Evolutionary conservation across 92 coral and sea anemone genomes (phyloP).

Genomic region (Epizoanthus stellaris): DNA sequence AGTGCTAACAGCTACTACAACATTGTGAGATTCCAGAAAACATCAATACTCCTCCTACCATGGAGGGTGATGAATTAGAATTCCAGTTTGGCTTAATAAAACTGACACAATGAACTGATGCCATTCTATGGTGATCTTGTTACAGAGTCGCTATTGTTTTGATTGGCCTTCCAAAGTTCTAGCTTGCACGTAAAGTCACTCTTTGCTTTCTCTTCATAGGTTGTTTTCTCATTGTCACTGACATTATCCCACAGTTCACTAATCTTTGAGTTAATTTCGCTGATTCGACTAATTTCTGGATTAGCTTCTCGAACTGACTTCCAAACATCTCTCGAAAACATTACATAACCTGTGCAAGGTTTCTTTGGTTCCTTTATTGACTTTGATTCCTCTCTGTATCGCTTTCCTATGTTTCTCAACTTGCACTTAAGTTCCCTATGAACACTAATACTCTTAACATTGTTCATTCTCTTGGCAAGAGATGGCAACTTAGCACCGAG

Average conservation of each 20-base stretch:
- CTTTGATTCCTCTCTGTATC: background rate
- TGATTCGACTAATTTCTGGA: background rate
- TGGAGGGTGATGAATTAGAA: too few species aligned
- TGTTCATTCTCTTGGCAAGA: slow-evolving; percentile 14
- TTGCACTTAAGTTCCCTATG: background rate
- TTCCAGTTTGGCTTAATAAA: too few species aligned
- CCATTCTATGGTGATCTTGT: slow-evolving; percentile 13
- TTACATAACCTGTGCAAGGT: slow-evolving; percentile 23
- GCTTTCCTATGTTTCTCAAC: background rate
- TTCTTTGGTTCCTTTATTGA: slow-evolving; percentile 7
- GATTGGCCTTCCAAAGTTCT: slow-evolving; percentile 25
- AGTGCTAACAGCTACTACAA: too few species aligned
- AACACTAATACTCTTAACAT: background rate
- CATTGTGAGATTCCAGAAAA: too few species aligned
- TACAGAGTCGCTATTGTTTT: background rate
- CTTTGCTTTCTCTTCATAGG: background rate
- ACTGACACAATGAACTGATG: too few species aligned
- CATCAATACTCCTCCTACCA: too few species aligned
- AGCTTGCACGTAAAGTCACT: slow-evolving; percentile 15
- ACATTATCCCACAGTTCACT: too few species aligned
- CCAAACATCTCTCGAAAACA: slow-evolving; percentile 15
- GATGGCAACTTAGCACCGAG: slow-evolving; percentile 17
- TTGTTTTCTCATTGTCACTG: too few species aligned
- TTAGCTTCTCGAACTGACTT: background rate
- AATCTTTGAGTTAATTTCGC: too few species aligned